Evolutionary conservation across 2,888 invertebrate species (phyloP), one percentile per base, ranked within the genome.

Genomic region (Dolomedes plantarius): DNA sequence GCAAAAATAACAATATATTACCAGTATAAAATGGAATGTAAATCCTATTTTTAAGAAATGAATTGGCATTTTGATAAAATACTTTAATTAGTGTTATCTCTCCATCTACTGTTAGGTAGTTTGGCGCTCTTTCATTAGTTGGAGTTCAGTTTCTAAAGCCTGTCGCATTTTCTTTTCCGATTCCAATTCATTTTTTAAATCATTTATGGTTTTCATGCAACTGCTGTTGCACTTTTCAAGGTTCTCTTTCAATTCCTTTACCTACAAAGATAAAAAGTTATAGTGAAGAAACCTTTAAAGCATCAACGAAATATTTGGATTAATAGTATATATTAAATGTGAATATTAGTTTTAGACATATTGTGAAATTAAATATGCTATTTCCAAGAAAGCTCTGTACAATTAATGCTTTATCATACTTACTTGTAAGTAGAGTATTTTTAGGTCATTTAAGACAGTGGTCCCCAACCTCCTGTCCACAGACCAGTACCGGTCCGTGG

Each of bases 121-220:
- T 73, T 73, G 83, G 77, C 67, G 13, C 68, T 74, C 79, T 69
- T 87, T 89, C 72, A 92, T 89, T 74, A 91, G 87, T 74, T 91
- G 91, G 46, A 92, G 89, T 89, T 92, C 92, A n/a, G 92, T 91
- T 89, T 92, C 91, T 56, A 91, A 90, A 76, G 90, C 90, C 39
- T 91, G 89, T 72, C 92, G 89, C 19, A 90, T 89, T 88, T 92
- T 92, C 89, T 91, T 92, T 88, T 92, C 92, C 62, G 92, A 89
- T 50, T 90, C 89, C 29, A 90, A 79, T 87, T 90, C 89, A 27
- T 78, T 86, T 71, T 88, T 89, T 64, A 90, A 86, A 69, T 90
- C 90, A 64, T 76, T 87, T 28, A 89, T 83, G 74, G 87, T 76
- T 36, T 88, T 88, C 67, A 68, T 83, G 62, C 79, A 88, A 9